A percentile compares a stretch with the other conserved stretches of the same genome.
These are phyloP conservation scores for Agrochola lota DNA, from an alignment of 2,888 invertebrate genomes.

Conservation along the genomic window DNA sequence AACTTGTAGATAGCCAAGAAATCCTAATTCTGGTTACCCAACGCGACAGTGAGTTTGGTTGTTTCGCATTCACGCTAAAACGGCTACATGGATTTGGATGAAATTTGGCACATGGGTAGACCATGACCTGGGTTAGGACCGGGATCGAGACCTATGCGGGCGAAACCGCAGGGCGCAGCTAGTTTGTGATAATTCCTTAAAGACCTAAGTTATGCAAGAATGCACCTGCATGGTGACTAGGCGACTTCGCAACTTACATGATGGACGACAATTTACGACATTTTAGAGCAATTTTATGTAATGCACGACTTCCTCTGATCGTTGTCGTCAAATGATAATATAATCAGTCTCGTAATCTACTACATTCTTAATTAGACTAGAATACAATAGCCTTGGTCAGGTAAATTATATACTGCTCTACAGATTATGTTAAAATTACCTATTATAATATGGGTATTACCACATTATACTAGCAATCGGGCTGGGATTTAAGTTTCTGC, in stretches of 20 bases:
- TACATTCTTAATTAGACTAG: constrained; percentile 35
- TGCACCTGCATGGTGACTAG: constrained; percentile 31
- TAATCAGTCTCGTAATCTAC: constrained; percentile 33
- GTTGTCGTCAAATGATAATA: constrained; percentile 24
- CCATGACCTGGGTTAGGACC: no score
- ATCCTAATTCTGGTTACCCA: neutral
- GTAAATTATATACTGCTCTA: constrained; percentile 32
- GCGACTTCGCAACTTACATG: constrained; percentile 1
- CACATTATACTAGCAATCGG: neutral
- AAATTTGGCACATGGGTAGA: no score
- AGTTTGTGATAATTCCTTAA: neutral
- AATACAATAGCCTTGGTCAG: constrained; percentile 40
- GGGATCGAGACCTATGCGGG: no score
- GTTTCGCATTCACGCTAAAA: no score
- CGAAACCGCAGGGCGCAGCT: no score
- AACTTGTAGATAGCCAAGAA: neutral
- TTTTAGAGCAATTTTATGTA: constrained; percentile 48
- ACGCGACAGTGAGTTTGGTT: no score
- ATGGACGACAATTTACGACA: constrained; percentile 37
- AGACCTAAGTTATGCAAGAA: constrained; percentile 19
- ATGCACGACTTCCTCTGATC: constrained; percentile 47
- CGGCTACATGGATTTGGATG: no score
- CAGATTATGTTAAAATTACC: constrained; percentile 21
- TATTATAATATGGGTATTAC: constrained; percentile 6
- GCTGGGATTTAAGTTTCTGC: constrained; percentile 1